Conservation (phyloP, 2,113 vertebrate species). For the Phyllopteryx taeniolatus region DNA sequence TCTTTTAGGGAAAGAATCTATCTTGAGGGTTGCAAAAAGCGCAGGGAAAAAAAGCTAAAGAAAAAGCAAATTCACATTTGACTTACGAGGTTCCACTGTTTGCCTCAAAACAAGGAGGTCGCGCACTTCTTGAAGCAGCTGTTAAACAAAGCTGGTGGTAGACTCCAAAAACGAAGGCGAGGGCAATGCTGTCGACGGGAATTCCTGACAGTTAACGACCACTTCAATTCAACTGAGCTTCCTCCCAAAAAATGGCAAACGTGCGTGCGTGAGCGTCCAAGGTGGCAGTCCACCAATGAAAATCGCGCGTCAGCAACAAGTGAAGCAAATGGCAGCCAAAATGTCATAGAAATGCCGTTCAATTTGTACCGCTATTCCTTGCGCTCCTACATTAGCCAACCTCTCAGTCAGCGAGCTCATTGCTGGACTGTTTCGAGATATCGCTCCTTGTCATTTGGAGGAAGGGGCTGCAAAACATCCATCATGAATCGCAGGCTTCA, state of each 20-base stretch:
- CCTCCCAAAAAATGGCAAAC: constrained; percentile 20
- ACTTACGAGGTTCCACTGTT: background rate
- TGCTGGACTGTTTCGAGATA: constrained; percentile 5
- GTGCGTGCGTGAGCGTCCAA: constrained; percentile 30
- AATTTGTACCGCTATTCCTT: constrained; percentile 45
- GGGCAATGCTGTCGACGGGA: constrained; percentile 9
- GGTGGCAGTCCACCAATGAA: constrained; percentile 50
- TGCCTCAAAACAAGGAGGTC: too few species aligned
- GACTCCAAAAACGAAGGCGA: background rate
- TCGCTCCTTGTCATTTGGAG: constrained; percentile 28
- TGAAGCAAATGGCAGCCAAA: constrained; percentile 48
- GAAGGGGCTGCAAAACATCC: constrained; percentile 19
- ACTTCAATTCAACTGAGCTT: constrained; percentile 26
- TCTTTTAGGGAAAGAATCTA: too few species aligned
- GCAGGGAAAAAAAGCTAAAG: background rate
- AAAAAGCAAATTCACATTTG: background rate
- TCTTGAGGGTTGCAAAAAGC: too few species aligned
- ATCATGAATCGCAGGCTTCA: constrained; percentile 27
- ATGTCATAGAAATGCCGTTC: constrained; percentile 71
- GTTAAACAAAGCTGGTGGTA: background rate
- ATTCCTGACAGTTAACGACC: constrained; percentile 43
- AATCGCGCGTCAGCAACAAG: constrained; percentile 42
- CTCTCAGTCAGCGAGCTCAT: constrained; percentile 28
- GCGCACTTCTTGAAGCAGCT: too few species aligned
- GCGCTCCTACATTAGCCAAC: constrained; percentile 44